Evolutionary conservation across 2,888 invertebrate genomes (phyloP), one percentile per base, ranked within the genome.

Genomic region (Caenorhabditis panamensis): DNA sequence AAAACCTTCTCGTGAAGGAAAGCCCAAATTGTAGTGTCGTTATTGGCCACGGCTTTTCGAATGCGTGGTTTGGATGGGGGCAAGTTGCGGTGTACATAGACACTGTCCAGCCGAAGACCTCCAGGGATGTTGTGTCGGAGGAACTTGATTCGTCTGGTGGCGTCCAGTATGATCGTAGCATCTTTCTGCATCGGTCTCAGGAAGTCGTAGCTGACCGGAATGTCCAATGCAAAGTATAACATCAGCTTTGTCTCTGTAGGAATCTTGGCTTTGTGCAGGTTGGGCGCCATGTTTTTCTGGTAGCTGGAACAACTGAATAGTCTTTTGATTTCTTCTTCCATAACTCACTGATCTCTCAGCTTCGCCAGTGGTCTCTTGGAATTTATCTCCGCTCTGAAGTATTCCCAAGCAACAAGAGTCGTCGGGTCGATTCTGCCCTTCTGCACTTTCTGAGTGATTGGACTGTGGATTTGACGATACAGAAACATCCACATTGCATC

Each of bases 231-330:
- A 11, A 22, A 71, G 44, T 63, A 71, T 9, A 62, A 61, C 24
- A 47, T 31, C 13, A 63, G 8, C 20, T 47, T 71, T 2, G 54
- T 22, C 13, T 62, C 62, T 9, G 31, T 28, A 0, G 62, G 13
- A 5, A 71, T 37, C 8, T 8, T 44, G 4, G 71, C 62, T 1
- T 28, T 22, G 44, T 62, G 62, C 1, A 71, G 47, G 8, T 31
- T 54, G 3, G 54, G 71, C 0, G 47, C 54, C 22, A 71, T 37
- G 11, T 26, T 5, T 6, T 20, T 16, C 1, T 20, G 0, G 28
- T 22, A 69, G 28, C 61, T 62, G 44, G 54, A 68, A 66, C 31
- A 20, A 22, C n/a, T n/a, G n/a, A n/a, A n/a, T n/a, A n/a, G n/a
- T 31, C 31, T 31, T 9, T 31, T 31, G 31, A 4, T 41, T 13